A percentile compares a stretch with the other conserved stretches of the same genome.
Conservation (phyloP, 37 sponge, comb jelly and placozoan genomes). For the Halisarca cf. caerulea region DNA sequence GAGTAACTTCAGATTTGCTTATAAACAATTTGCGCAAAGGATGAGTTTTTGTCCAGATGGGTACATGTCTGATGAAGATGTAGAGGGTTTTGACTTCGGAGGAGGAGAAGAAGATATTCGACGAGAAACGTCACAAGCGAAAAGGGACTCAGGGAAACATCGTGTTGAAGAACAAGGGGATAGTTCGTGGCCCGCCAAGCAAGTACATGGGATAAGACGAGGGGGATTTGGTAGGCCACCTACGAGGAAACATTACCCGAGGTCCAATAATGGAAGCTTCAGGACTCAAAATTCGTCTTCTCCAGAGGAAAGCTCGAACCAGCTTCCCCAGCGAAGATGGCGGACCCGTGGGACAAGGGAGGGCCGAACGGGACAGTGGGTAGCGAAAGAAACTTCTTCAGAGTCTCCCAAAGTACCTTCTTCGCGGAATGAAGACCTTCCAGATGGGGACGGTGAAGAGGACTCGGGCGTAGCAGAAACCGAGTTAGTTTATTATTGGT, state of each 20-base stretch:
- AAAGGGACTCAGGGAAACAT: too few relatives aligned
- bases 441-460: too few relatives aligned
- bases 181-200: not conserved
- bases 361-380: not conserved
- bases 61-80: slow-evolving; percentile 3
- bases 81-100: not conserved
- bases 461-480: too few relatives aligned
- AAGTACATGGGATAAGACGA: not conserved
- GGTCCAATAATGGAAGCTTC: not conserved
- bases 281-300: not conserved
- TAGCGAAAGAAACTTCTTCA: not conserved
- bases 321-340: not conserved
- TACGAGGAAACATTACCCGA: not conserved
- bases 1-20: too few relatives aligned
- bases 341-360: not conserved
- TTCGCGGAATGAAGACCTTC: too few relatives aligned
- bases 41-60: slow-evolving; percentile 13
- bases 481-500: too few relatives aligned
- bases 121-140: too few relatives aligned
- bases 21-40: not conserved
- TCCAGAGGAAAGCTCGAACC: not conserved
- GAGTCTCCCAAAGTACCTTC: too few relatives aligned
- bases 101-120: not conserved
- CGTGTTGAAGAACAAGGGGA: not conserved
- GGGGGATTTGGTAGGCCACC: slow-evolving; percentile 17